A percentile compares a stretch with the other conserved stretches of the same genome.
These are phyloP conservation scores for Barypeithes pellucidus DNA, from an alignment of 2,888 invertebrate genomes.

Conservation along the genomic window DNA sequence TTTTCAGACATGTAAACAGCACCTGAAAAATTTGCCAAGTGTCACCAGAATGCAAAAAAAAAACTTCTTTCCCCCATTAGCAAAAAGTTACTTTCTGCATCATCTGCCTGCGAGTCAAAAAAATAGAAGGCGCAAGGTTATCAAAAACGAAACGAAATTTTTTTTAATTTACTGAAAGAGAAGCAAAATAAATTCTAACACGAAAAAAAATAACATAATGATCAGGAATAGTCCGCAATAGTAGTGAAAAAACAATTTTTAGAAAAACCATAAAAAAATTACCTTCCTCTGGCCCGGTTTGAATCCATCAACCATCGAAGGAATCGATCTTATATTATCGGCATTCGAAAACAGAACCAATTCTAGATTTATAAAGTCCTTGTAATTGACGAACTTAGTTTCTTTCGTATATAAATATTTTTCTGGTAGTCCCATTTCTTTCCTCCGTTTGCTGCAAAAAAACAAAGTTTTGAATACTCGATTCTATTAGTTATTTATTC, in stretches of 20 bases:
- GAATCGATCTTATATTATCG: conserved; percentile 91
- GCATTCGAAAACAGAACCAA: conserved; percentile 95
- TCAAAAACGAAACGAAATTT: too few relatives aligned
- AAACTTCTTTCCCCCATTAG: too few relatives aligned
- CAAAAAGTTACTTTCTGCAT: too few relatives aligned
- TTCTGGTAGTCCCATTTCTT: conserved; percentile 88
- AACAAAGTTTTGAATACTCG: conserved; percentile 1
- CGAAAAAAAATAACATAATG: too few relatives aligned
- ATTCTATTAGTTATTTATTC: too few relatives aligned
- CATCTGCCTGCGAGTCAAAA: too few relatives aligned
- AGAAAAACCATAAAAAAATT: neutral
- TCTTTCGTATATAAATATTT: conserved; percentile 93
- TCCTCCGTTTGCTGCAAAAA: conserved; percentile 62
- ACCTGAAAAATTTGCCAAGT: conserved; percentile 54
- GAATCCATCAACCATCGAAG: conserved; percentile 87
- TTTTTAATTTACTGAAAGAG: neutral
- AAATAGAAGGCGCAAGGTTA: too few relatives aligned
- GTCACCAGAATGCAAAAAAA: too few relatives aligned
- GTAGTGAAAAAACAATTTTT: too few relatives aligned
- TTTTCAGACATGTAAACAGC: conserved; percentile 94
- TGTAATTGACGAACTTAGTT: conserved; percentile 83
- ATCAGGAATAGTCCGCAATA: too few relatives aligned
- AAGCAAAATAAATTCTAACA: too few relatives aligned
- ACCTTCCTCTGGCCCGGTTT: conserved; percentile 99
- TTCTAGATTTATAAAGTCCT: conserved; percentile 97